Base-by-base conservation (phyloP, 1,140 invertebrate species). In the Drosophila setifemur region DNA sequence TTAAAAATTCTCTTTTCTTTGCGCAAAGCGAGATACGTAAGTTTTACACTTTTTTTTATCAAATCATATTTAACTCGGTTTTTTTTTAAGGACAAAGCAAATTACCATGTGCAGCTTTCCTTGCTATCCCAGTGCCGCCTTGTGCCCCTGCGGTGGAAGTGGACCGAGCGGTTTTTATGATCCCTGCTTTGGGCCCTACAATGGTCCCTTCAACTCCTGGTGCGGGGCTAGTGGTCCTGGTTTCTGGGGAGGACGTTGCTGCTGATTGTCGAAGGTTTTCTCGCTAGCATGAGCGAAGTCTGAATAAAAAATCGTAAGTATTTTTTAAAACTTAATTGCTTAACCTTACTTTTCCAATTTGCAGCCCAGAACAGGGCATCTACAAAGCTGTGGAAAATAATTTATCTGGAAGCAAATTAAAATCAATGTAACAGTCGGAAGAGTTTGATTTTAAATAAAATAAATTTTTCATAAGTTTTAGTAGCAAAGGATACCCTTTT, bases 181-280 rank as follows among this genome's bases (percentile, higher is more conserved):
- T 55, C 44, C 73, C 4, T 68, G 68, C 37, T 72, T 60, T 31
- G 73, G 73, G 2, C 14, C 42, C 16, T 77, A 31, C 35, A 48
- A 72, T n/a, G 74, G 74, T 3, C 60, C 67, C 0, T 77, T 77
- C n/a, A 77, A 77, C 25, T 66, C 45, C 0, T 71, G 67, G 35
- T 71, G 66, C 11, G 67, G 73, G 0, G 23, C 67, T 0, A 39
- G 57, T 23, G 67, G 73, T 8, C 73, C 73, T 1, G 49, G 55
- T 2, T 75, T 42, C 19, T 75, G 73, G 73, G 5, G 43, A 11
- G 73, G 72, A 16, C 9, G 70, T n/a, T 42, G 60, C 26, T 73
- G 69, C 42, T 73, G 11, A 47, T 37, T 1, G 3, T 31, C 33
- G 12, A 3, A 7, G 14, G 2, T 21, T 25, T 9, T 23, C 2